These are phyloP conservation scores for Acheta domesticus DNA, from an alignment of 2,888 invertebrate species.

Conservation along the genomic window DNA sequence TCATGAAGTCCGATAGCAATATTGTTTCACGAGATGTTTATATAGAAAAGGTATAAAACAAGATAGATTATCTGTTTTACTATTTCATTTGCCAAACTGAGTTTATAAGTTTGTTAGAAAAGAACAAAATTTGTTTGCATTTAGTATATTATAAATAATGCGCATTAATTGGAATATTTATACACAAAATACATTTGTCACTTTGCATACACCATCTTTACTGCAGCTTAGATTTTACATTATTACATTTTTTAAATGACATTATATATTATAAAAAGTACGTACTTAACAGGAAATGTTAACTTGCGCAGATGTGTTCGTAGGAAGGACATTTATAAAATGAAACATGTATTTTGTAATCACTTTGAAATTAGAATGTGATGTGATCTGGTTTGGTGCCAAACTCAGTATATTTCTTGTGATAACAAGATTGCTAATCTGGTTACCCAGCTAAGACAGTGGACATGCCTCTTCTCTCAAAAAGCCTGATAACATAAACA, in stretches of 20 bases:
- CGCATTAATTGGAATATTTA: no score
- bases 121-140: no score
- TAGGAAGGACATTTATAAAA: background rate
- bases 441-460: background rate
- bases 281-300: no score
- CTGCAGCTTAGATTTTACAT: no score
- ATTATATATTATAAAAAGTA: no score
- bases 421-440: conserved; percentile 9
- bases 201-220: background rate
- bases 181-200: background rate
- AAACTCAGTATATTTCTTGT: background rate
- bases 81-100: background rate
- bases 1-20: background rate
- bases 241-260: no score
- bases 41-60: no score
- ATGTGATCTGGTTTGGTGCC: background rate
- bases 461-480: conserved; percentile 3
- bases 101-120: no score
- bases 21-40: background rate
- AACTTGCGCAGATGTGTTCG: background rate
- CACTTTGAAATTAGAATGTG: background rate
- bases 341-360: no score
- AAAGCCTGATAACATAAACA: background rate
- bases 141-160: no score
- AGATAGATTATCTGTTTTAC: background rate